phyloP scores from a whole-genome alignment of 2,113 vertebrate genomes.

The Physeter macrocephalus region DNA sequence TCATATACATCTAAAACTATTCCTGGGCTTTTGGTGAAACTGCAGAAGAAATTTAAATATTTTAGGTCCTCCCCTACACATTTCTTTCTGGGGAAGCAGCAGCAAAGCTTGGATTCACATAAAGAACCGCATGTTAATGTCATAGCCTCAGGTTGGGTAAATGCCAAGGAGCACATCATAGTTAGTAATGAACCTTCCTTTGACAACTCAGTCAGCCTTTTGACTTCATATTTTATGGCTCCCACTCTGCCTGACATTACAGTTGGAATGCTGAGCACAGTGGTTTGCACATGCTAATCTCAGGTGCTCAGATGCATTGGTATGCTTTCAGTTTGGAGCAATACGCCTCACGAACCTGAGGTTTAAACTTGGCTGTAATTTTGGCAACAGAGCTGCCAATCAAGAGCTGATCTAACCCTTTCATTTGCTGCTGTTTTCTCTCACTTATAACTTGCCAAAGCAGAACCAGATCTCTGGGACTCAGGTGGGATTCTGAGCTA shows the following conservation, averaged over 20 bases:
- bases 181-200: constrained; percentile 47
- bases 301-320: constrained; percentile 25
- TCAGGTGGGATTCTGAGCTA: neutral
- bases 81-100: constrained; percentile 37
- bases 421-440: neutral
- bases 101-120: constrained; percentile 12
- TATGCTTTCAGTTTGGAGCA: neutral
- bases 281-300: constrained; percentile 48
- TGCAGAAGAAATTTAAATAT: constrained; percentile 37
- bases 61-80: neutral
- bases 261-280: neutral
- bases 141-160: constrained; percentile 58
- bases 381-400: constrained; percentile 8
- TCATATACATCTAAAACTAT: constrained; percentile 12
- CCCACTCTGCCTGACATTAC: constrained; percentile 37
- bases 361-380: constrained; percentile 32
- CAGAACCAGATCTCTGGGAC: neutral
- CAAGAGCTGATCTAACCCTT: neutral
- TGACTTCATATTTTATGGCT: constrained; percentile 41
- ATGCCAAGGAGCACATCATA: constrained; percentile 52
- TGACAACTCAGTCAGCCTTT: constrained; percentile 57
- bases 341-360: neutral
- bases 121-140: constrained; percentile 52
- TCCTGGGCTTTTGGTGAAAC: constrained; percentile 21
- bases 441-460: neutral